Percentiles rank a stretch among this genome's conserved stretches.
phyloP scores from a whole-genome alignment of 1,140 invertebrate species.

The Melipona quadrifasciata region DNA sequence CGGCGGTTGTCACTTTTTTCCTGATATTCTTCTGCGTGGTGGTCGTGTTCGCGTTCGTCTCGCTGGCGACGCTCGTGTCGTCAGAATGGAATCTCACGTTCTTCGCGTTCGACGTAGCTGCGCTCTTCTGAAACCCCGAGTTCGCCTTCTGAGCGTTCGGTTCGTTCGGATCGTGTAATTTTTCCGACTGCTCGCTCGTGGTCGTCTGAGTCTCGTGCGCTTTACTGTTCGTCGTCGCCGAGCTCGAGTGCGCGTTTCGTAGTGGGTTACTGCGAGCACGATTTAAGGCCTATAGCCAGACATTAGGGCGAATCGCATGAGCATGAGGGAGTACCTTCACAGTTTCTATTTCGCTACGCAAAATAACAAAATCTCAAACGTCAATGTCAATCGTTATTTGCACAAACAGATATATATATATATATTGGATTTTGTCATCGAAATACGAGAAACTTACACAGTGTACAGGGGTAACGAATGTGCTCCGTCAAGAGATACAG shows the following conservation, averaged over 20 bases:
- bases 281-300: constrained; percentile 82
- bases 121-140: constrained; percentile 58
- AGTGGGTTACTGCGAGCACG: constrained; percentile 79
- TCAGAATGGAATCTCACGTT: constrained; percentile 77
- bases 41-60: constrained; percentile 76
- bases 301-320: constrained; percentile 81
- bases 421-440: not conserved
- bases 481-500: not conserved
- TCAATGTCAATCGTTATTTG: not conserved
- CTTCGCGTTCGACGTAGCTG: constrained; percentile 48
- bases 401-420: not conserved
- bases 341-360: constrained; percentile 37
- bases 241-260: constrained; percentile 76
- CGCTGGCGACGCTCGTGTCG: constrained; percentile 77
- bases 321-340: constrained; percentile 79
- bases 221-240: constrained; percentile 74
- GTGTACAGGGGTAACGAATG: not conserved
- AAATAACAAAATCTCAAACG: no score
- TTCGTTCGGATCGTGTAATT: constrained; percentile 65
- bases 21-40: constrained; percentile 72
- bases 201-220: constrained; percentile 61
- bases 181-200: constrained; percentile 54
- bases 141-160: constrained; percentile 59
- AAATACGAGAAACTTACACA: no score
- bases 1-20: constrained; percentile 83